phyloP scores from a whole-genome alignment of 1,140 invertebrate genomes.

The Drosophila ogumai region DNA sequence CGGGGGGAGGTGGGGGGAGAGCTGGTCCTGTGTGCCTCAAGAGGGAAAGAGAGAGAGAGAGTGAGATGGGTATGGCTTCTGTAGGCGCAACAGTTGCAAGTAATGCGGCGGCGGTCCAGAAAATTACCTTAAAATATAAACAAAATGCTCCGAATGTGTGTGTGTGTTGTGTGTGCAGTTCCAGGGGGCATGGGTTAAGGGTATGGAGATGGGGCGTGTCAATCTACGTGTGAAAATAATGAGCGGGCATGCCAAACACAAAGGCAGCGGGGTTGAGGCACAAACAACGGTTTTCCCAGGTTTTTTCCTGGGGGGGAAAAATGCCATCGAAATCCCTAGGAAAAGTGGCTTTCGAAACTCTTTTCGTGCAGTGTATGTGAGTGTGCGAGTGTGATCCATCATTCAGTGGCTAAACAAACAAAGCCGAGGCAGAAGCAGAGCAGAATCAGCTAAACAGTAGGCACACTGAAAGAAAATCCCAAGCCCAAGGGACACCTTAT shows the following conservation, averaged over 20 bases:
- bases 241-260: slow-evolving; percentile 73
- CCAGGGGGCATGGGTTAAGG: neutral
- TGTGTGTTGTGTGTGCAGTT: neutral
- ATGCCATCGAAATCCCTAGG: slow-evolving; percentile 61
- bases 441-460: slow-evolving; percentile 7
- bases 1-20: neutral
- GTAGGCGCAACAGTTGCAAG: slow-evolving; percentile 75
- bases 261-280: slow-evolving; percentile 25
- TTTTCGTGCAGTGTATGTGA: slow-evolving; percentile 15
- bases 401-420: slow-evolving; percentile 79
- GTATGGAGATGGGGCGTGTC: slow-evolving; percentile 47
- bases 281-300: slow-evolving; percentile 41
- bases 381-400: slow-evolving; percentile 67
- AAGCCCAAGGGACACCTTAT: too few relatives aligned
- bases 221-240: slow-evolving; percentile 79
- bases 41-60: neutral
- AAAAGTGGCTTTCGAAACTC: slow-evolving; percentile 63
- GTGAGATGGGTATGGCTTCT: slow-evolving; percentile 11
- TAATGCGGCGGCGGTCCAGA: slow-evolving; percentile 61
- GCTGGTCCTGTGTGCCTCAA: neutral
- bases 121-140: slow-evolving; percentile 79
- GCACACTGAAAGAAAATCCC: neutral
- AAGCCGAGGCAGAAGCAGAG: slow-evolving; percentile 29
- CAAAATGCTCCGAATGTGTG: slow-evolving; percentile 20
- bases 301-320: slow-evolving; percentile 46